Conservation (phyloP, 2,113 vertebrate genomes). For the Orientallactaga bullata region DNA sequence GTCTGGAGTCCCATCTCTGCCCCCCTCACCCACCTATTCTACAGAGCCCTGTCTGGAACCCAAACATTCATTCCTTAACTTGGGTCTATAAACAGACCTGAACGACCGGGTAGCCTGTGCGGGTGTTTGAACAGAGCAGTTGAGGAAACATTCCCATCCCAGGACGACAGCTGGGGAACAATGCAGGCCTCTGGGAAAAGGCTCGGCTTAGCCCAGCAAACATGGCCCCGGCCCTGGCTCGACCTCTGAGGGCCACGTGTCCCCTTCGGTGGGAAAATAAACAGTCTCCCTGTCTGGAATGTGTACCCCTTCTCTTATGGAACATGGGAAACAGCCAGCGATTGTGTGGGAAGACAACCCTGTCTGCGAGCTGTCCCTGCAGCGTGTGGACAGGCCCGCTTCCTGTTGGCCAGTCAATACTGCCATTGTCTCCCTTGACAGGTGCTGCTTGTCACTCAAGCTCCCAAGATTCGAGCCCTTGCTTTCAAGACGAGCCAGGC, state of each 20-base stretch:
- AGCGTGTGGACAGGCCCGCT: neutral
- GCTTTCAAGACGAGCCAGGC: neutral
- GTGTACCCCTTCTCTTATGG: conserved; percentile 70
- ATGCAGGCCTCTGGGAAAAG: conserved; percentile 85
- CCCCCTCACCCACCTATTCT: neutral
- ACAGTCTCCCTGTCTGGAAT: conserved; percentile 85
- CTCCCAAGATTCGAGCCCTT: neutral
- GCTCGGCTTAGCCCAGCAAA: conserved; percentile 81
- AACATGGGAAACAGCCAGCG: conserved; percentile 83
- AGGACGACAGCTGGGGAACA: conserved; percentile 81
- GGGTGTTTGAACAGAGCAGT: conserved; percentile 77
- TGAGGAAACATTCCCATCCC: conserved; percentile 78
- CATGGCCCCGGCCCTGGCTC: conserved; percentile 82
- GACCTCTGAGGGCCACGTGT: conserved; percentile 86
- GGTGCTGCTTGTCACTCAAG: neutral
- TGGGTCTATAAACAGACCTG: conserved; percentile 62
- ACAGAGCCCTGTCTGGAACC: neutral
- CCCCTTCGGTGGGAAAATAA: conserved; percentile 89
- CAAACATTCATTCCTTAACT: conserved; percentile 71
- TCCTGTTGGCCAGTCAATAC: conserved; percentile 53
- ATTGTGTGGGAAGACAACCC: conserved; percentile 80
- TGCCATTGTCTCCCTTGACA: conserved; percentile 52
- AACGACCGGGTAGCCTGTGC: conserved; percentile 59
- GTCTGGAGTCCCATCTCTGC: neutral
- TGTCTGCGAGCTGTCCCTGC: conserved; percentile 65